These are phyloP conservation scores for Halcyon senegalensis DNA, from an alignment of 2,113 vertebrate species.

Conservation along the genomic window DNA sequence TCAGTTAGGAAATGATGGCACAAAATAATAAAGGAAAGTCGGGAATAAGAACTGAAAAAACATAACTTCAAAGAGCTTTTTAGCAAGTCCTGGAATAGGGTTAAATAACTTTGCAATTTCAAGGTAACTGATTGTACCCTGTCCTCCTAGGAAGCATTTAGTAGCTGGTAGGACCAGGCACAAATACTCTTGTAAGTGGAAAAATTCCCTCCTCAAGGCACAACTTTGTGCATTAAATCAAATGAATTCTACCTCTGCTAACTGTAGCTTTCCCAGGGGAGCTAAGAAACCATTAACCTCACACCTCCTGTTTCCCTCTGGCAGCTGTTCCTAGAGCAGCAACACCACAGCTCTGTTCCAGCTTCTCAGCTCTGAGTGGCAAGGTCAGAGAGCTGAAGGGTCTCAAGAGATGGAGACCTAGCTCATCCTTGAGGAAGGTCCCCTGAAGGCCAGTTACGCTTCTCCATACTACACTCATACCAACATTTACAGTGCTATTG, in stretches of 20 bases:
- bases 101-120: background rate
- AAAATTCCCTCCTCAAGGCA: background rate
- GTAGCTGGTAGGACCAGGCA: background rate
- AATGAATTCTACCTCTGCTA: background rate
- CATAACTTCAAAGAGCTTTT: background rate
- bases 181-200: background rate
- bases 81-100: background rate
- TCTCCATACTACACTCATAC: background rate
- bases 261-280: background rate
- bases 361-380: background rate
- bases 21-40: background rate
- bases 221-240: background rate
- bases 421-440: background rate
- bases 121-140: background rate
- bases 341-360: rapidly evolving
- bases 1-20: background rate
- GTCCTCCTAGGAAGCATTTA: background rate
- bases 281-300: background rate
- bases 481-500: background rate
- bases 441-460: background rate
- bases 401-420: background rate
- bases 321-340: background rate
- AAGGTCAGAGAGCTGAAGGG: background rate
- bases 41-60: background rate
- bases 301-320: background rate